Evolutionary conservation across 1,140 invertebrate species (phyloP), one percentile per base, ranked within the genome.

Genomic region (Diorhabda carinulata): DNA sequence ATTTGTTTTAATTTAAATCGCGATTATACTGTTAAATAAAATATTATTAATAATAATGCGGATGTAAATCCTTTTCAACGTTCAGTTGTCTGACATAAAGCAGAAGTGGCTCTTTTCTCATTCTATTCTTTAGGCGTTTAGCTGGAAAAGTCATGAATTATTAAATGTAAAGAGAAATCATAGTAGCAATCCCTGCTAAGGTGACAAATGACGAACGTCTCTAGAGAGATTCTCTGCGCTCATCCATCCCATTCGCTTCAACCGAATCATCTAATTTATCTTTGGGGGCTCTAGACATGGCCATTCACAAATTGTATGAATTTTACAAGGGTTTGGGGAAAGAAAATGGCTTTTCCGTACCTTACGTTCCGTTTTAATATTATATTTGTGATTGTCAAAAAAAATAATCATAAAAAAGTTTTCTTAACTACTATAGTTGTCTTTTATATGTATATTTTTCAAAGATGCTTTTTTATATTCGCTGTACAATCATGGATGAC

Each of bases 221-320:
- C 47, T n/a, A 52, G 47, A 6, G 6, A n/a, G 47, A 52, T 8
- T 52, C 47, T n/a, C 47, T 25, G n/a, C 47, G 47, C n/a, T 8
- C 47, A 52, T 52, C 47, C 47, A n/a, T 52, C n/a, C n/a, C 47
- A 52, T 52, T 52, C 47, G n/a, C n/a, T 52, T 52, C n/a, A 52
- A 52, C 47, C 47, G n/a, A 52, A 2, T 52, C 47, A n/a, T 52
- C 47, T 52, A 52, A 60, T 60, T 40, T 60, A 10, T 25, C 41
- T 60, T 25, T 10, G 58, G 10, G 58, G 8, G 10, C 3, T 42
- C 10, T 10, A 10, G 58, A 60, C 58, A n/a, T 60, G 58, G 58
- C 58, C 25, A 60, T 60, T 42, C 25, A n/a, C 10, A 8, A 60
- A 60, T 60, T 25, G 25, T 40, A 3, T 42, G 3, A n/a, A 60